phyloP scores from a whole-genome alignment of 2,113 vertebrate species.

The Datnioides undecimradiatus region DNA sequence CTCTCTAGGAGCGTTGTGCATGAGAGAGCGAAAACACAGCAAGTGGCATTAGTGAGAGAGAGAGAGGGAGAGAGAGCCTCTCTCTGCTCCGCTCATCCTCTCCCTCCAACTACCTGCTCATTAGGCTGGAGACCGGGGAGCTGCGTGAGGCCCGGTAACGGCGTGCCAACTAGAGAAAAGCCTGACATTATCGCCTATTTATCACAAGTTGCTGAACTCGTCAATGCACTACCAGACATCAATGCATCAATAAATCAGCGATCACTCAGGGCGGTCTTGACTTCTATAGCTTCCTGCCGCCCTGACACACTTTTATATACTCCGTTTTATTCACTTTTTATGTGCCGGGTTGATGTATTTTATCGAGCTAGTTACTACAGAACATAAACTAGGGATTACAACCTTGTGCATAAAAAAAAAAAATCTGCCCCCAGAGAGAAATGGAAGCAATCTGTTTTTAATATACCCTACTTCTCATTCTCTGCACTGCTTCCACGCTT shows the following conservation, averaged over 20 bases:
- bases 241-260: conserved; percentile 72
- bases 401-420: conserved; percentile 72
- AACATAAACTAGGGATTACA: conserved; percentile 80
- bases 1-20: conserved; percentile 48
- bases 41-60: conserved; percentile 28
- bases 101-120: conserved; percentile 49
- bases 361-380: conserved; percentile 79
- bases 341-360: conserved; percentile 75
- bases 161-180: conserved; percentile 27
- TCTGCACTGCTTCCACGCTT: conserved; percentile 39
- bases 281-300: conserved; percentile 61
- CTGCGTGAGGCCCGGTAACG: conserved; percentile 33
- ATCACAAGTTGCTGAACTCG: conserved; percentile 65
- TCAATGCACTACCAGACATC: conserved; percentile 44
- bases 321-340: conserved; percentile 80
- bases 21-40: conserved; percentile 54
- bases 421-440: conserved; percentile 73
- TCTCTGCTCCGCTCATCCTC: conserved; percentile 28
- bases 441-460: conserved; percentile 78
- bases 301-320: conserved; percentile 75
- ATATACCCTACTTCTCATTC: conserved; percentile 70
- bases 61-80: conserved; percentile 1
- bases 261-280: conserved; percentile 64
- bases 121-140: conserved; percentile 51
- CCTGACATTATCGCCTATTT: conserved; percentile 61